These are phyloP conservation scores for Habrosyne pyritoides DNA, from an alignment of 2,888 invertebrate genomes.

Conservation along the genomic window DNA sequence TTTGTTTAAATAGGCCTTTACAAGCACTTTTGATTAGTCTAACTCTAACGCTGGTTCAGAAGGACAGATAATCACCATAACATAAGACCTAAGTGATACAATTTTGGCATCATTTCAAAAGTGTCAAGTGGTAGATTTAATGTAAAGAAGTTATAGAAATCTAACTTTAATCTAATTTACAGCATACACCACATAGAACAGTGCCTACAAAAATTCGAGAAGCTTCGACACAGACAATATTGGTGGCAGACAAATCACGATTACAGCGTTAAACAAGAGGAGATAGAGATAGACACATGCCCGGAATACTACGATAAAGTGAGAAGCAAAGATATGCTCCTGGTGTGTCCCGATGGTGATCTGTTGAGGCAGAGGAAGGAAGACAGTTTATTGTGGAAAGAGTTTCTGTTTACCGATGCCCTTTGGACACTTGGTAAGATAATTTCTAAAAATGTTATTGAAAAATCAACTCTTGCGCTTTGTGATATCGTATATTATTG, in stretches of 20 bases:
- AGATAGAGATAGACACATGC: conserved; percentile 37
- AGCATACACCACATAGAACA: conserved; percentile 70
- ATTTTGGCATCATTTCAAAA: no score
- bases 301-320: conserved; percentile 49
- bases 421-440: conserved; percentile 63
- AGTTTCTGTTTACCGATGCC: conserved; percentile 70
- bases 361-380: conserved; percentile 57
- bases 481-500: no score
- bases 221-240: conserved; percentile 60
- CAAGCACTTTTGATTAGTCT: no score
- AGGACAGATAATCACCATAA: no score
- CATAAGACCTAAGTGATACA: no score
- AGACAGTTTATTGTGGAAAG: conserved; percentile 68
- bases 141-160: not conserved
- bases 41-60: no score
- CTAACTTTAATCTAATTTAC: conserved; percentile 14
- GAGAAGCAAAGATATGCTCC: conserved; percentile 60
- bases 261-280: conserved; percentile 40
- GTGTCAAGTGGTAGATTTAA: no score
- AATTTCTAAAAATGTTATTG: not conserved
- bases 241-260: conserved; percentile 58
- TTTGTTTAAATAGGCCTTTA: no score
- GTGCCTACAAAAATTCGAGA: conserved; percentile 59
- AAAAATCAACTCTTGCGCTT: no score
- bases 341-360: conserved; percentile 72